Conservation (phyloP, 92 coral and sea anemone species). For the Zoanthus solanderi region DNA sequence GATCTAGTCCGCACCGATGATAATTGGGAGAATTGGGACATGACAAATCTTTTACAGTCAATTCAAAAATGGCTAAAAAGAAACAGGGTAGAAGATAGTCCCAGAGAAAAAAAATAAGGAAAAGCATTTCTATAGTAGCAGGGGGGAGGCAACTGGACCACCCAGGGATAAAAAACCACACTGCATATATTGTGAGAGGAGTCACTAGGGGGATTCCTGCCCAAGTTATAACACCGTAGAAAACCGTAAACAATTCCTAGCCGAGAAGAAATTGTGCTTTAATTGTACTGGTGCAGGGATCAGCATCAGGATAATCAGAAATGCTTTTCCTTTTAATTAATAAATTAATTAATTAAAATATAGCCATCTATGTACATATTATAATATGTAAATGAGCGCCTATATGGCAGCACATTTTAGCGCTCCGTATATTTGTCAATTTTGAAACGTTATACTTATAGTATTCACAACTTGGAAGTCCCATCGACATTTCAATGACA, state of each 20-base stretch:
- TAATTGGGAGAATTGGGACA: too few species aligned
- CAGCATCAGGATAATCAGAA: too few species aligned
- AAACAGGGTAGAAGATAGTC: not conserved
- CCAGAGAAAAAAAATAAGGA: constrained; percentile 6
- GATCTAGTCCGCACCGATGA: too few species aligned
- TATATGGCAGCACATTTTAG: not conserved
- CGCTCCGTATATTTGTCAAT: not conserved
- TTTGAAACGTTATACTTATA: not conserved
- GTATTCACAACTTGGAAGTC: not conserved
- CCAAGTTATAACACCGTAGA: constrained; percentile 1
- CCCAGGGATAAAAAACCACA: not conserved
- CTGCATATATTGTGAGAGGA: constrained; percentile 24
- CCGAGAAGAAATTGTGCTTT: constrained; percentile 30
- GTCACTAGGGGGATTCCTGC: too few species aligned
- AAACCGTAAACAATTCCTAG: constrained; percentile 46
- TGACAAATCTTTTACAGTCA: too few species aligned
- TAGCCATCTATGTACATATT: too few species aligned
- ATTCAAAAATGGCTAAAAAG: not conserved
- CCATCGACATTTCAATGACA: not conserved
- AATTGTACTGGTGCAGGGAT: not conserved
- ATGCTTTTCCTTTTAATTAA: too few species aligned
- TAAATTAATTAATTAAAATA: too few species aligned
- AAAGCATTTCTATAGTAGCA: constrained; percentile 26
- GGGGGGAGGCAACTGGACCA: constrained; percentile 23
- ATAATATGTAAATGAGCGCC: too few species aligned